Conservation (phyloP, 2,888 invertebrate genomes). For the Pecten maximus region DNA sequence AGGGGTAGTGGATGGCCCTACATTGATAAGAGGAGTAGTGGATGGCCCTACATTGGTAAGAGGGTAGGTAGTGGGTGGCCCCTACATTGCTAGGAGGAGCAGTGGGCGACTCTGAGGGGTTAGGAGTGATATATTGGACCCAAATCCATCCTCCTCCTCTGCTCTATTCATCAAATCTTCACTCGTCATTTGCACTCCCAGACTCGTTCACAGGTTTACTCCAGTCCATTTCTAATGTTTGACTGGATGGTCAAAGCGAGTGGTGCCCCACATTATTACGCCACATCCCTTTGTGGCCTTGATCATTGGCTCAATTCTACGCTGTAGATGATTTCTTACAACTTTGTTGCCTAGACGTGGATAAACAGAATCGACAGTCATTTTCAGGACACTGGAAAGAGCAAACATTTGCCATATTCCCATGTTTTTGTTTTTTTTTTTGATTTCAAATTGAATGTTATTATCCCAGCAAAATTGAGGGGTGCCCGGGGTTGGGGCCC, state of each 20-base stretch:
- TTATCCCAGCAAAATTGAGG: background rate
- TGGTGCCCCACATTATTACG: slow-evolving; percentile 41
- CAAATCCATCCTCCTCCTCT: too few species aligned
- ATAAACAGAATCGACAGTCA: slow-evolving; percentile 50
- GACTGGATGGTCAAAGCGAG: slow-evolving; percentile 37
- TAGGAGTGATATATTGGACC: too few species aligned
- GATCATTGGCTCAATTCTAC: slow-evolving; percentile 39
- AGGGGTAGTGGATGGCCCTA: too few species aligned
- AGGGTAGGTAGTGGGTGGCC: too few species aligned
- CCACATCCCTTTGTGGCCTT: background rate
- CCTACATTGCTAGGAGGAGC: too few species aligned
- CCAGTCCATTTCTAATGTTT: background rate
- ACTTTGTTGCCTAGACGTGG: slow-evolving; percentile 52
- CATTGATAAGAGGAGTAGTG: too few species aligned
- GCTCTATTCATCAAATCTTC: background rate
- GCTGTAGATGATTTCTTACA: slow-evolving; percentile 54
- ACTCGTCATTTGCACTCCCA: background rate
- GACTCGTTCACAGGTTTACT: background rate
- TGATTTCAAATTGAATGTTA: too few species aligned
- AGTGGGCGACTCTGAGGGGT: too few species aligned
- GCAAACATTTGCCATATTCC: slow-evolving; percentile 60
- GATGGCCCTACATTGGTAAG: too few species aligned
- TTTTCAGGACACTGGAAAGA: slow-evolving; percentile 52
- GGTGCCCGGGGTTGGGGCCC: too few species aligned
- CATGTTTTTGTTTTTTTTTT: slow-evolving; percentile 43